These are phyloP conservation scores for Cetoscarus ocellatus DNA, from an alignment of 2,797 vertebrate genomes.

Conservation along the genomic window DNA sequence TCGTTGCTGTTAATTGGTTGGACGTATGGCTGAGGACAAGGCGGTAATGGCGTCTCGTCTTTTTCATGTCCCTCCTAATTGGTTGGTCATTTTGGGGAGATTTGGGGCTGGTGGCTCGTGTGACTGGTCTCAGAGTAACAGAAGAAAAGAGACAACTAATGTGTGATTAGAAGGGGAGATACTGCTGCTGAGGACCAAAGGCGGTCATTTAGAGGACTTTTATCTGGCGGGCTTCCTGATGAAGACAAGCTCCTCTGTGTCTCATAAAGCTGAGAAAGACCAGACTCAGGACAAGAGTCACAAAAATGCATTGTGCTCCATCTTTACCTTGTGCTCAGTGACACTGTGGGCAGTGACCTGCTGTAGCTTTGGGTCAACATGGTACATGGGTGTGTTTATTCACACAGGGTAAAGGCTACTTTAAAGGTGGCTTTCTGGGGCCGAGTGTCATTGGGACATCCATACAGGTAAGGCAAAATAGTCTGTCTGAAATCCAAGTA, in stretches of 20 bases:
- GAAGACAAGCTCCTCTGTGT: constrained; percentile 57
- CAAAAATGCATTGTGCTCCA: no score
- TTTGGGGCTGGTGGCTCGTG: no score
- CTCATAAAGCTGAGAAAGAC: constrained; percentile 74
- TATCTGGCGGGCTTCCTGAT: constrained; percentile 62
- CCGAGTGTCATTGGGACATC: no score
- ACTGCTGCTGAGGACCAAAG: constrained; percentile 47
- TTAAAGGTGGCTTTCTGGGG: no score
- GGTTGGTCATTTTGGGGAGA: constrained; percentile 50
- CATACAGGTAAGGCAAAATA: no score
- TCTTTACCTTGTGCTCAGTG: no score
- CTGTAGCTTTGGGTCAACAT: no score
- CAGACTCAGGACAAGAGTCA: constrained; percentile 60
- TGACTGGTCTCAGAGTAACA: constrained; percentile 49
- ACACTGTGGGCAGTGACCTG: no score
- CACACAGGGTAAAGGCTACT: no score
- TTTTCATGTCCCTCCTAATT: constrained; percentile 67
- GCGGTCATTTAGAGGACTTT: constrained; percentile 78
- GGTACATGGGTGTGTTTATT: no score
- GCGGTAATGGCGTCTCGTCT: constrained; percentile 71
- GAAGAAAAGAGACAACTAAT: constrained; percentile 35
- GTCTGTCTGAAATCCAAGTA: no score
- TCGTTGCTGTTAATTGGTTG: constrained; percentile 64
- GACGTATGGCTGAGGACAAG: constrained; percentile 48
- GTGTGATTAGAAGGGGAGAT: constrained; percentile 69